Evolutionary conservation across 2,113 vertebrate genomes (phyloP).

Genomic region (Plectropomus leopardus): DNA sequence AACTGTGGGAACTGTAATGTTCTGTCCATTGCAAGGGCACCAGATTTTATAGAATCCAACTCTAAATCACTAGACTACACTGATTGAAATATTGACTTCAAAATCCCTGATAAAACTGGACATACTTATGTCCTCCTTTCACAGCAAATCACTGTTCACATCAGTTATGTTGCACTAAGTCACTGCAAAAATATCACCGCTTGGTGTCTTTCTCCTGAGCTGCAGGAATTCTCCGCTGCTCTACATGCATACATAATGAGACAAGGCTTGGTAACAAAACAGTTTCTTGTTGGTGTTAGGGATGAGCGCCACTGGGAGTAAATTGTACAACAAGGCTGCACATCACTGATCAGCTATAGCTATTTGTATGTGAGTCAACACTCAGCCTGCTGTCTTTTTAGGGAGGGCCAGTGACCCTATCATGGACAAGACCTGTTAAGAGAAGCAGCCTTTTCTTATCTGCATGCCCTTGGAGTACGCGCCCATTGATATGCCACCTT

Average conservation of each 20-base stretch:
- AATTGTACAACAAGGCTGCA: conserved; percentile 53
- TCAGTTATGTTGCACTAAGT: conserved; percentile 12
- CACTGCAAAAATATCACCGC: conserved; percentile 15
- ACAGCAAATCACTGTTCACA: not conserved
- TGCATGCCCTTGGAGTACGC: conserved; percentile 85
- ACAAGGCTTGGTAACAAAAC: conserved; percentile 47
- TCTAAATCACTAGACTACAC: not conserved
- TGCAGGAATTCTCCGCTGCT: conserved; percentile 30
- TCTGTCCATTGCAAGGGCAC: not conserved
- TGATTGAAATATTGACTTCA: not conserved
- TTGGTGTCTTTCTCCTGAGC: conserved; percentile 28
- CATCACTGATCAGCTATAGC: conserved; percentile 53
- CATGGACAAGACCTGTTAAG: conserved; percentile 76
- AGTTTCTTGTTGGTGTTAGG: conserved; percentile 58
- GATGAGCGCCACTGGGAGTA: conserved; percentile 56
- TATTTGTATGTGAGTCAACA: conserved; percentile 76
- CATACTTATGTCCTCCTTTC: not conserved
- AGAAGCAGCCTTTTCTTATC: conserved; percentile 77
- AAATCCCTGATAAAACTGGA: not conserved
- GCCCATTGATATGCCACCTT: conserved; percentile 84
- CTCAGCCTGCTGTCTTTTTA: conserved; percentile 58
- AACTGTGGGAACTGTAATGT: not conserved
- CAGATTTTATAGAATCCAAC: not conserved
- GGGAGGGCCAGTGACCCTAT: conserved; percentile 74
- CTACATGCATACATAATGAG: conserved; percentile 57